phyloP scores from a whole-genome alignment of 2,888 invertebrate genomes.

The Luffia ferchaultella region DNA sequence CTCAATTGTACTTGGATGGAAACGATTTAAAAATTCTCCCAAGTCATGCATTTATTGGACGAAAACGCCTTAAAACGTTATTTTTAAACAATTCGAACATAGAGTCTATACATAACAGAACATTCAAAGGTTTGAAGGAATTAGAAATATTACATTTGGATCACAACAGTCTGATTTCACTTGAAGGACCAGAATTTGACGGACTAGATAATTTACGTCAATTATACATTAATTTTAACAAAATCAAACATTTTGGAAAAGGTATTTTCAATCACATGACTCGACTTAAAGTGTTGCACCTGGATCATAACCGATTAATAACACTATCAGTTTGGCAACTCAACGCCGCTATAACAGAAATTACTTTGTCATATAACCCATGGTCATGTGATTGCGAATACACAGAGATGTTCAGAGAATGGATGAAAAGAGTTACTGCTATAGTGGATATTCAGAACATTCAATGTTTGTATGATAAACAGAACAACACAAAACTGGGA shows the following conservation, averaged over 20 bases:
- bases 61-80: constrained; percentile 78
- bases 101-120: constrained; percentile 80
- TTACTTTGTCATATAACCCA: constrained; percentile 75
- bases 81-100: constrained; percentile 83
- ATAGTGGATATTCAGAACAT: constrained; percentile 72
- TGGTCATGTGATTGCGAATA: constrained; percentile 88
- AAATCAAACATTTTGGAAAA: constrained; percentile 73
- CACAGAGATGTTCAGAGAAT: constrained; percentile 77
- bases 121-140: constrained; percentile 84
- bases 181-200: constrained; percentile 83
- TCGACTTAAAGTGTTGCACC: constrained; percentile 70
- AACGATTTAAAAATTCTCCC: constrained; percentile 79
- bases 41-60: constrained; percentile 86
- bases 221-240: constrained; percentile 78
- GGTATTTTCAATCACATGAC: constrained; percentile 74
- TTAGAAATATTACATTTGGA: constrained; percentile 79
- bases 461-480: constrained; percentile 70
- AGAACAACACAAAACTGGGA: constrained; percentile 65
- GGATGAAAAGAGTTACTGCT: constrained; percentile 73
- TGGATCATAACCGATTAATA: constrained; percentile 77
- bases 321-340: constrained; percentile 78
- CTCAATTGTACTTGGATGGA: constrained; percentile 86
- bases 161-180: constrained; percentile 72
- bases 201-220: constrained; percentile 76
- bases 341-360: constrained; percentile 69